Base-by-base conservation (phyloP, 2,888 invertebrate genomes). In the Eustalomyia histrio region DNA sequence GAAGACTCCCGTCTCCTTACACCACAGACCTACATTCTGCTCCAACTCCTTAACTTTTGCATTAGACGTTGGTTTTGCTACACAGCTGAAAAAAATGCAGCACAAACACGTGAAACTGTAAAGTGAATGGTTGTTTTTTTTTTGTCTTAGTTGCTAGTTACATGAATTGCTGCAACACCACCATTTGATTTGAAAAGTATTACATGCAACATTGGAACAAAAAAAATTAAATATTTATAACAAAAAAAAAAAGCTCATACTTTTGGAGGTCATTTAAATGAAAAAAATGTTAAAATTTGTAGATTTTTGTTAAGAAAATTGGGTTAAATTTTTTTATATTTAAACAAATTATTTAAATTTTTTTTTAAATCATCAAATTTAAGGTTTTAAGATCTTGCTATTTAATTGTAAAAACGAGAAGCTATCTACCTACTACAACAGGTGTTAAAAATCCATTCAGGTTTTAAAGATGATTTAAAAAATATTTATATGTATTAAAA, bases 41-140 rank as follows among this genome's bases (percentile, higher is more conserved):
- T 52, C 33, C 21, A 53, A 6, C 33, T 14, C 52, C 60, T 69
- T 35, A 29, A 55, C 29, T 50, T 2, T 10, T 4, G 6, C 29
- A 68, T 50, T 61, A 52, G 8, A 21, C 9, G 64, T 55, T 68
- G 74, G 39, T 57, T 29, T 50, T 52, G 53, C 8, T 10, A 39
- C 53, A 14, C 14, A 18, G 33, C 21, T n/a, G 7, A 18, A 33
- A 65, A 60, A 57, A 57, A 80, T 73, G 68, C 80, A 76, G 76
- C 64, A 76, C 76, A 80, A 80, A 76, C 80, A 80, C 80, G 80
- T 76, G 80, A 80, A 80, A 65, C 73, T 69, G 58, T 65, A 80
- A 80, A 80, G 80, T 76, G 80, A 80, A 80, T 80, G 80, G 17
- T 50, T 58, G 24, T 35, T 39, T 55, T 24, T 24, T 29, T 29